A percentile compares a stretch with the other conserved stretches of the same genome.
Evolutionary conservation across 2,113 vertebrate species (phyloP).

Genomic region (Eulemur macaco): DNA sequence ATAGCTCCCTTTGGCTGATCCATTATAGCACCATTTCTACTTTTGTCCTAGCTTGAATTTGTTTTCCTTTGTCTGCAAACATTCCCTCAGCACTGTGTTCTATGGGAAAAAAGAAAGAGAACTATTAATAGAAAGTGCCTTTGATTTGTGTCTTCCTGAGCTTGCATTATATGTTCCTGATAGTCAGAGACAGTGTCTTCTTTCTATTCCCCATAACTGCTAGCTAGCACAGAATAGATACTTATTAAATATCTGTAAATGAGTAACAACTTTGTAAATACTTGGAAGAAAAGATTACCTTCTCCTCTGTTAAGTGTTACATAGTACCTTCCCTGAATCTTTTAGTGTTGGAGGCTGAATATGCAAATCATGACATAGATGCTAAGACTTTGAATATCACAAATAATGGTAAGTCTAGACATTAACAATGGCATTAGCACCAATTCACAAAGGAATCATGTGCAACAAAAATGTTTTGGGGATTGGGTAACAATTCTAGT

Average conservation of each 20-base stretch:
- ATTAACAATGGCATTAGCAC: background rate
- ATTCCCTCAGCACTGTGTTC: background rate
- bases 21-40: background rate
- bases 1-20: background rate
- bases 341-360: background rate
- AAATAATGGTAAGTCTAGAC: background rate
- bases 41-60: background rate
- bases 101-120: background rate
- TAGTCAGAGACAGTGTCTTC: background rate
- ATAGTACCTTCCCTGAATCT: background rate
- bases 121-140: background rate
- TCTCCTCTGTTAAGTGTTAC: background rate
- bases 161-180: background rate
- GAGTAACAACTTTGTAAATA: constrained; percentile 12
- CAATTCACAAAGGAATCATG: background rate
- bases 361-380: background rate
- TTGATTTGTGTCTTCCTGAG: background rate
- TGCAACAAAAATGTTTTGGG: background rate
- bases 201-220: background rate
- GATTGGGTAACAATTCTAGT: background rate
- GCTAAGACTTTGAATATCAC: background rate
- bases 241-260: background rate
- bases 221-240: background rate
- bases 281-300: background rate
- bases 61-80: background rate